These are phyloP conservation scores for Acanthaster planci DNA, from an alignment of 35 echinoderm and acorn worm species.

Conservation along the genomic window DNA sequence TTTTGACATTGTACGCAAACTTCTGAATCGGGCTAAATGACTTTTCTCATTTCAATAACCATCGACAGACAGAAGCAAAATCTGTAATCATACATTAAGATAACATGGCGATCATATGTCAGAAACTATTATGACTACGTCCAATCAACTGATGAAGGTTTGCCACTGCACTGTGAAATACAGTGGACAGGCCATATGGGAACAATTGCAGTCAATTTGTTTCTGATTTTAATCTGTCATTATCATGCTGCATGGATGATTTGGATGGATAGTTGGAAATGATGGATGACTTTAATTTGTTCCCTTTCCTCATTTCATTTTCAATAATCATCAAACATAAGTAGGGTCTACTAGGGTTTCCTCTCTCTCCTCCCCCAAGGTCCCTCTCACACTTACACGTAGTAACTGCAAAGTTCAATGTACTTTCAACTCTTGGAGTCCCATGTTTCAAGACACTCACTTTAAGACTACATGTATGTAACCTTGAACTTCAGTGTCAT, in stretches of 20 bases:
- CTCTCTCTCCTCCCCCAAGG: not conserved
- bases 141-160: not conserved
- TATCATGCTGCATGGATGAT: not conserved
- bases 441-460: not conserved
- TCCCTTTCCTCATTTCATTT: not conserved
- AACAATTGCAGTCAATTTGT: not conserved
- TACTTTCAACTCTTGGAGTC: not conserved
- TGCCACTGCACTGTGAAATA: not conserved
- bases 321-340: conserved; percentile 11
- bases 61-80: too few relatives aligned
- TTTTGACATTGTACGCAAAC: not conserved
- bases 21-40: not conserved
- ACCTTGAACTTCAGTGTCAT: not conserved
- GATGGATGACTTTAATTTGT: not conserved
- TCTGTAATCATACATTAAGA: not conserved
- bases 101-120: conserved; percentile 10
- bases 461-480: not conserved
- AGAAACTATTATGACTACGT: not conserved
- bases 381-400: not conserved
- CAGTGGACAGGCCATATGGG: not conserved
- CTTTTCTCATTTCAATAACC: not conserved
- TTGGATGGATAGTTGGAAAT: not conserved
- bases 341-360: not conserved
- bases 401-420: not conserved
- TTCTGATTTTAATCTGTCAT: not conserved